These are phyloP conservation scores for Porites lobata DNA, from an alignment of 92 coral and sea anemone species.

Conservation along the genomic window DNA sequence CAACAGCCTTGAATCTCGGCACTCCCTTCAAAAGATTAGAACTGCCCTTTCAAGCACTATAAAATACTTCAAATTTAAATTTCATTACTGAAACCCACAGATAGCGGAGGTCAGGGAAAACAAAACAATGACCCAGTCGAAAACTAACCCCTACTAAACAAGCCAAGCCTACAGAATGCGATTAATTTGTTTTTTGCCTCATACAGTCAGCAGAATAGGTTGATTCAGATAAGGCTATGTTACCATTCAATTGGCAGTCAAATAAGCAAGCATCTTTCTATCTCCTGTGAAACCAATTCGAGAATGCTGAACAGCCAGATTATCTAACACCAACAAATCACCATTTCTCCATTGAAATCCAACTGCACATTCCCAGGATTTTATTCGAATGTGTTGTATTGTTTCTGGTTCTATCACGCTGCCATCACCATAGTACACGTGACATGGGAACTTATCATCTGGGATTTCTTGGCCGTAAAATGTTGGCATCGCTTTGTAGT, in stretches of 20 bases:
- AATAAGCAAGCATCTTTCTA: conserved; percentile 50
- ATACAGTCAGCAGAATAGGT: no score
- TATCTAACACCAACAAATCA: conserved; percentile 73
- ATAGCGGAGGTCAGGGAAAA: no score
- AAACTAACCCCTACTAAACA: no score
- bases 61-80: no score
- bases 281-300: conserved; percentile 72
- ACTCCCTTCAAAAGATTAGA: no score
- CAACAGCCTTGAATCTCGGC: no score
- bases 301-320: conserved; percentile 69
- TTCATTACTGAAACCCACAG: no score
- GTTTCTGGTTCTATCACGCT: conserved; percentile 67
- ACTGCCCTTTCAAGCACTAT: no score
- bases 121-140: no score
- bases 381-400: conserved; percentile 75
- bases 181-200: no score
- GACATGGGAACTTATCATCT: conserved; percentile 58
- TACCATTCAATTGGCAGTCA: conserved; percentile 10
- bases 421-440: conserved; percentile 73
- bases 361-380: conserved; percentile 70
- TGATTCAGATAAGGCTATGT: no score
- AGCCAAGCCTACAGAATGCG: no score
- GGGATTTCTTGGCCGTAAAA: conserved; percentile 31
- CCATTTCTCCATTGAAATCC: conserved; percentile 67
- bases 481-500: conserved; percentile 42